A percentile compares a stretch with the other conserved stretches of the same genome.
These are phyloP conservation scores for Cyprinodon variegatus DNA, from an alignment of 2,113 vertebrate species.

Conservation along the genomic window DNA sequence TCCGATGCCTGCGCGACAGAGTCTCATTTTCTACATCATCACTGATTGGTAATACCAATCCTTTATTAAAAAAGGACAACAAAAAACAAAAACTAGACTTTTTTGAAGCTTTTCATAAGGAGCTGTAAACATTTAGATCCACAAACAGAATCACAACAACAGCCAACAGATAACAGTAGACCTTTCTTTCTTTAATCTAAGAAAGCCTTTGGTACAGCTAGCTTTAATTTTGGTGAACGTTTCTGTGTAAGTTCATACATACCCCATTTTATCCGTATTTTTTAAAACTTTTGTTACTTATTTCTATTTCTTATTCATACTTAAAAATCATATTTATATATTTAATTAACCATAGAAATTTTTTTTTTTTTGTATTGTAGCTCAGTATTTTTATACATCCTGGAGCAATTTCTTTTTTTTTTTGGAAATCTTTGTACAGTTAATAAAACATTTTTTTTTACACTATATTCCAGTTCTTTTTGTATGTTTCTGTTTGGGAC, in stretches of 20 bases:
- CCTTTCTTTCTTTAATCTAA: too few species aligned
- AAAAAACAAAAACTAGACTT: not conserved
- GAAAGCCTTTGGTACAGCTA: too few species aligned
- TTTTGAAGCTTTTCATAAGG: not conserved
- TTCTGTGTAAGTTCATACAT: not conserved
- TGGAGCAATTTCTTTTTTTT: not conserved
- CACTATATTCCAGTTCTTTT: not conserved
- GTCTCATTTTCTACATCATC: conserved; percentile 3
- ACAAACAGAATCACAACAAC: conserved; percentile 14
- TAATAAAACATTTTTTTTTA: not conserved
- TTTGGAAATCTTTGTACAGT: too few species aligned
- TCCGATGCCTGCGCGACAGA: not conserved
- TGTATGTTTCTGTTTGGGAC: not conserved
- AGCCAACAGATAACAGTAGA: not conserved
- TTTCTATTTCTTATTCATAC: not conserved
- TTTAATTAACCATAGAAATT: not conserved
- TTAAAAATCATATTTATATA: not conserved
- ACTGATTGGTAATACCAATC: conserved; percentile 19
- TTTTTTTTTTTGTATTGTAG: not conserved
- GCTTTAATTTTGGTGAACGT: not conserved
- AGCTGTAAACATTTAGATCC: not conserved
- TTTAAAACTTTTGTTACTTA: not conserved
- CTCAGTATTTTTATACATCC: not conserved
- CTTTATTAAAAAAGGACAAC: conserved; percentile 42
- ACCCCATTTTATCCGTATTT: not conserved